These are phyloP conservation scores for Himalopsyche phryganea DNA, from an alignment of 1,140 invertebrate species.

Conservation along the genomic window DNA sequence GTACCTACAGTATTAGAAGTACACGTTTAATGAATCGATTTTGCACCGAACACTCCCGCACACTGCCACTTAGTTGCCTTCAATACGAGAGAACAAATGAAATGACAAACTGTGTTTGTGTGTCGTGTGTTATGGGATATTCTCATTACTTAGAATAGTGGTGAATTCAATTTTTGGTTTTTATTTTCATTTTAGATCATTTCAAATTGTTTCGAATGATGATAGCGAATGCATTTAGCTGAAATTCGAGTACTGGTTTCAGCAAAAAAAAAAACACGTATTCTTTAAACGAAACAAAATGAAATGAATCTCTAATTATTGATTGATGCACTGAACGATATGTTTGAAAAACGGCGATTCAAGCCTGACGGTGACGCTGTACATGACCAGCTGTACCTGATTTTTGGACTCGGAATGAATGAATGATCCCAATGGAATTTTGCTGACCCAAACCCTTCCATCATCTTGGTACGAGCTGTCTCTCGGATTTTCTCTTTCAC, in stretches of 20 bases:
- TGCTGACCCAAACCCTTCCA: neutral
- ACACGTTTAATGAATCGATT: constrained; percentile 44
- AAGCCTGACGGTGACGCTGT: constrained; percentile 28
- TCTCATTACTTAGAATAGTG: constrained; percentile 29
- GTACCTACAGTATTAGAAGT: neutral
- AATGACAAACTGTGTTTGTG: constrained; percentile 36
- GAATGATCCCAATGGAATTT: constrained; percentile 19
- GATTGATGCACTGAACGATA: constrained; percentile 23
- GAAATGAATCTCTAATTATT: constrained; percentile 18
- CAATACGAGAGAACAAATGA: constrained; percentile 25
- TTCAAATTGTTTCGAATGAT: constrained; percentile 28
- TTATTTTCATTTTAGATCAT: constrained; percentile 20
- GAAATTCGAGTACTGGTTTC: neutral
- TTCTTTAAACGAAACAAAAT: constrained; percentile 25
- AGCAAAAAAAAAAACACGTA: neutral
- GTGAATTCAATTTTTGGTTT: constrained; percentile 26
- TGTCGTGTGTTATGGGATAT: constrained; percentile 34
- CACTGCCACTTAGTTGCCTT: constrained; percentile 34
- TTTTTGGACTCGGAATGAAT: constrained; percentile 21
- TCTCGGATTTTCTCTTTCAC: neutral
- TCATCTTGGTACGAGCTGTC: neutral
- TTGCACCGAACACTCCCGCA: constrained; percentile 51
- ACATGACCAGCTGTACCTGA: constrained; percentile 27
- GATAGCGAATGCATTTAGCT: neutral
- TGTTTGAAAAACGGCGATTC: constrained; percentile 26